Evolutionary conservation across 2,888 invertebrate genomes (phyloP).

Genomic region (Exephanes ischioxanthus): DNA sequence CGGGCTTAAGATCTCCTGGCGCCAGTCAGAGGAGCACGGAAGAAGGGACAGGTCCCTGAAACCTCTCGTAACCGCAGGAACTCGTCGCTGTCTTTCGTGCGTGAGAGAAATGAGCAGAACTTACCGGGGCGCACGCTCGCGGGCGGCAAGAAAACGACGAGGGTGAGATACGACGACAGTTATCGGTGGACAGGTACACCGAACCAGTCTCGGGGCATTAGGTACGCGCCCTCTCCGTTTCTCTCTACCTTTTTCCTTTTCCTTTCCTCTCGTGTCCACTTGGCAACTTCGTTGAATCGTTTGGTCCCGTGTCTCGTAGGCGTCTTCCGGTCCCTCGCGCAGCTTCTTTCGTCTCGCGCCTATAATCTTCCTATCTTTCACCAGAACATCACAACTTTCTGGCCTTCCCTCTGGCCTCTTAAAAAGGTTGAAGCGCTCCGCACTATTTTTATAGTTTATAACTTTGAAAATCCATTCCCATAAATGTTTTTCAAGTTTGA

Average conservation of each 20-base stretch:
- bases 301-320: slow-evolving; percentile 22
- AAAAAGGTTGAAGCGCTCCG: too few species aligned
- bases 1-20: slow-evolving; percentile 65
- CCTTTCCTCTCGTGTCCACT: slow-evolving; percentile 23
- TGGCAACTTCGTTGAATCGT: background rate
- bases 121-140: slow-evolving; percentile 36
- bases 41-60: slow-evolving; percentile 25
- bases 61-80: slow-evolving; percentile 71
- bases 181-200: slow-evolving; percentile 64
- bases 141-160: slow-evolving; percentile 42
- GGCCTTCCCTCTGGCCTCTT: background rate
- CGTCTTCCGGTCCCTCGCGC: slow-evolving; percentile 60
- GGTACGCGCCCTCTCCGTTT: slow-evolving; percentile 28
- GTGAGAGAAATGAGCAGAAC: slow-evolving; percentile 33
- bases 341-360: background rate
- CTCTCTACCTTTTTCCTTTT: slow-evolving; percentile 6
- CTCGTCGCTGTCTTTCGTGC: slow-evolving; percentile 38
- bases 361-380: slow-evolving; percentile 5
- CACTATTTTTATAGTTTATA: too few species aligned
- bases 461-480: too few species aligned
- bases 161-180: slow-evolving; percentile 60
- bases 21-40: slow-evolving; percentile 56
- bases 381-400: background rate
- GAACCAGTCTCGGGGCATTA: slow-evolving; percentile 67
- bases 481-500: too few species aligned